Conservation (phyloP, 2,797 vertebrate species). For the Sebastolobus alascanus region DNA sequence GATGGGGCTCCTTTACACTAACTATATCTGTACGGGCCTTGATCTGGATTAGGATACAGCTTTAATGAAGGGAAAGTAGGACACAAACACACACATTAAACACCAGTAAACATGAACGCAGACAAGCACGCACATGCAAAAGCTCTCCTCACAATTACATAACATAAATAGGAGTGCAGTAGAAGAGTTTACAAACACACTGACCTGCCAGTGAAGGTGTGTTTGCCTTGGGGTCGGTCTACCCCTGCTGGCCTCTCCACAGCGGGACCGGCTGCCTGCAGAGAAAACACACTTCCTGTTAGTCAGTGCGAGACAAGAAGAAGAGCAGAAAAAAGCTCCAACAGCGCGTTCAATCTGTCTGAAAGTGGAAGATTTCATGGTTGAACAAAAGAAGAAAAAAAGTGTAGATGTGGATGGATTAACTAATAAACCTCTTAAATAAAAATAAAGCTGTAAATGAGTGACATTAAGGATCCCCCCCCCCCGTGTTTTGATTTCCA, state of each 20-base stretch:
- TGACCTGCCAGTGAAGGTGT: conserved; percentile 68
- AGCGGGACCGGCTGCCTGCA: conserved; percentile 60
- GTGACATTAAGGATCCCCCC: background rate
- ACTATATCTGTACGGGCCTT: conserved; percentile 79
- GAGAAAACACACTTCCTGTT: conserved; percentile 54
- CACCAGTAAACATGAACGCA: conserved; percentile 51
- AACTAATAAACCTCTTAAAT: background rate
- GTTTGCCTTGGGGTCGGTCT: conserved; percentile 66
- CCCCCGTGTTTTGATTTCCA: conserved; percentile 11
- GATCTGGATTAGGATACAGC: conserved; percentile 74
- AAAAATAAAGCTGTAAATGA: background rate
- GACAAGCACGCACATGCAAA: conserved; percentile 32
- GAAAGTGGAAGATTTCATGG: background rate
- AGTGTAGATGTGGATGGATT: conserved; percentile 9
- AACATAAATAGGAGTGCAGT: background rate
- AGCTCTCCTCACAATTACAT: background rate
- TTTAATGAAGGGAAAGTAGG: conserved; percentile 81
- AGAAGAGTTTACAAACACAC: conserved; percentile 35
- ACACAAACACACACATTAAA: conserved; percentile 57
- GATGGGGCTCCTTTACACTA: conserved; percentile 80
- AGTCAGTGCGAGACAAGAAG: conserved; percentile 11
- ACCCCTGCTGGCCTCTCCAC: conserved; percentile 58
- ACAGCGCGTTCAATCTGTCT: background rate
- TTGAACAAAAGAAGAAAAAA: background rate
- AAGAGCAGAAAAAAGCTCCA: background rate